Conservation (phyloP, 2,797 vertebrate genomes). For the Delichon dasypus region DNA sequence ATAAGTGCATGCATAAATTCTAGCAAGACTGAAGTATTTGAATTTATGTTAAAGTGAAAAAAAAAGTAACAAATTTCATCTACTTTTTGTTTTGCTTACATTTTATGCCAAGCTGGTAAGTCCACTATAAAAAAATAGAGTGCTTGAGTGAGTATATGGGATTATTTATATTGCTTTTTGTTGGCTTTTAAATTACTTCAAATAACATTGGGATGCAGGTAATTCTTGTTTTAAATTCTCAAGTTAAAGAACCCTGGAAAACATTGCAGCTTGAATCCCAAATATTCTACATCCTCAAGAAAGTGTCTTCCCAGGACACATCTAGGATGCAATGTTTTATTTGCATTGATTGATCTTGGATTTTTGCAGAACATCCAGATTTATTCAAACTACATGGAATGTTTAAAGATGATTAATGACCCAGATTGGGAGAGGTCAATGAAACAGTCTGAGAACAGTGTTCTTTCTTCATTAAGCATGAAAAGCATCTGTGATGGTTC, state of each 20-base stretch:
- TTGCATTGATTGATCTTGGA: constrained; percentile 65
- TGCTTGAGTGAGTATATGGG: neutral
- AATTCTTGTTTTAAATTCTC: neutral
- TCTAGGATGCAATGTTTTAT: constrained; percentile 58
- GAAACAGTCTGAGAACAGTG: constrained; percentile 5
- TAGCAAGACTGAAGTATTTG: neutral
- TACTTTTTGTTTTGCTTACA: neutral
- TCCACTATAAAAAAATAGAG: neutral
- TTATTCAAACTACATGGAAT: constrained; percentile 26
- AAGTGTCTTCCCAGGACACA: constrained; percentile 63
- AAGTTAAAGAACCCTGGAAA: neutral
- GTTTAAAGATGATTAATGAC: constrained; percentile 36
- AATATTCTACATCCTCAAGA: neutral
- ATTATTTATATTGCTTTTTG: neutral
- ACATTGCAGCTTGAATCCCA: constrained; percentile 26
- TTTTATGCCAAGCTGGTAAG: neutral
- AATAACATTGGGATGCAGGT: neutral
- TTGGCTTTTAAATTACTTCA: neutral
- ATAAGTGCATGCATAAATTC: neutral
- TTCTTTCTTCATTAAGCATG: constrained; percentile 32
- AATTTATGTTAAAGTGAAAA: neutral
- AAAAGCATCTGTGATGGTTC: constrained; percentile 47
- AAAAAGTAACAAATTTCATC: neutral
- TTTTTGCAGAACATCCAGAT: constrained; percentile 47
- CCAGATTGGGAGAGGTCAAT: constrained; percentile 37